These are phyloP conservation scores for Caranx melampygus DNA, from an alignment of 2,113 vertebrate species.

Conservation along the genomic window DNA sequence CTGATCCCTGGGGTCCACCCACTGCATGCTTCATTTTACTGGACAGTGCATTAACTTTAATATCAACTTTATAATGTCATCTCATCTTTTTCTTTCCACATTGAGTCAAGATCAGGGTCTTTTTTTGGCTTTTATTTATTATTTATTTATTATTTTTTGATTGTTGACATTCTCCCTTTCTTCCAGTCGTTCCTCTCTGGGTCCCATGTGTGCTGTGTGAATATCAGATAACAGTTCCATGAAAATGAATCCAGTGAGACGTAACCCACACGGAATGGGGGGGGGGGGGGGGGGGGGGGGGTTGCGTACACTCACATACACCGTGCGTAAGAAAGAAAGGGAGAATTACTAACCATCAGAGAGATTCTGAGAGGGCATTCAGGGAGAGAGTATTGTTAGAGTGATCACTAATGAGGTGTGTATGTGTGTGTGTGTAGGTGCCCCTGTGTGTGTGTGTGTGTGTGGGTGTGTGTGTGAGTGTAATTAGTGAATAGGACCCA, in stretches of 20 bases:
- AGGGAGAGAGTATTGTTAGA: slow-evolving; percentile 61
- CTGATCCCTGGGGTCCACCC: slow-evolving; percentile 17
- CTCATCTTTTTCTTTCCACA: not conserved
- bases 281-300: not conserved
- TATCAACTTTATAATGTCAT: too few species aligned
- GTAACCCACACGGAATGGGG: slow-evolving; percentile 27
- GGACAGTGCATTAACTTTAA: slow-evolving; percentile 3
- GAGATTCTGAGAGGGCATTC: slow-evolving; percentile 58
- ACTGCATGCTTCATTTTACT: not conserved
- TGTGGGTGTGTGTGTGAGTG: slow-evolving; percentile 53
- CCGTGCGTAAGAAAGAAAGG: slow-evolving; percentile 8
- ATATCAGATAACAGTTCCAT: slow-evolving; percentile 63
- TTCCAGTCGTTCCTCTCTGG: not conserved
- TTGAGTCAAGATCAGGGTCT: not conserved
- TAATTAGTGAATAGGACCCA: slow-evolving; percentile 64
- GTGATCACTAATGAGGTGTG: slow-evolving; percentile 67
- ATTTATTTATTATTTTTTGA: not conserved
- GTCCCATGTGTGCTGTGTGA: slow-evolving; percentile 35
- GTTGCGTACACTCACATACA: slow-evolving; percentile 18
- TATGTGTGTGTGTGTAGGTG: slow-evolving; percentile 36
- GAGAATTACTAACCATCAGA: slow-evolving; percentile 64
- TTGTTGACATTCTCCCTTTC: slow-evolving; percentile 12
- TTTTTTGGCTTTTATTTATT: not conserved
- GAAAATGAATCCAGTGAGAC: slow-evolving; percentile 61
- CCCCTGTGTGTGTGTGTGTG: slow-evolving; percentile 48